Percentiles rank a stretch among this genome's conserved stretches.
Conservation (phyloP, 1,140 invertebrate genomes). For the Neuroterus valhalla region DNA sequence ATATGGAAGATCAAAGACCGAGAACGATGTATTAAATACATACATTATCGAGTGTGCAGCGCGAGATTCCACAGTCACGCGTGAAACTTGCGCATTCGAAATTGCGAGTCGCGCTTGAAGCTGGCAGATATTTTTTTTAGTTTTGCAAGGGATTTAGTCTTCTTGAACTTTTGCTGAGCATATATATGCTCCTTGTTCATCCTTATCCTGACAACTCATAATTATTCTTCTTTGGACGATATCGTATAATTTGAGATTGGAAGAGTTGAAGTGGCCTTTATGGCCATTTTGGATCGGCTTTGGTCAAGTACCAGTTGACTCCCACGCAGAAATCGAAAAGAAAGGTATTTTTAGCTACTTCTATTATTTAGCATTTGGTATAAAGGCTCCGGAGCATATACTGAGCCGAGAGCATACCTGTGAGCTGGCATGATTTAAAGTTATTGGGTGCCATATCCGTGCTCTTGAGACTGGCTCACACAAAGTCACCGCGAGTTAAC, state of each 20-base stretch:
- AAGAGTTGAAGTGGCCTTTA: background rate
- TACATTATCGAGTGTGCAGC: too few relatives aligned
- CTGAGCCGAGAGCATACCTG: slow-evolving; percentile 51
- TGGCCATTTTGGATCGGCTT: background rate
- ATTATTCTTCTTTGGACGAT: slow-evolving; percentile 40
- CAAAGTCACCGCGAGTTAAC: slow-evolving; percentile 40
- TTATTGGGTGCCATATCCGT: slow-evolving; percentile 70
- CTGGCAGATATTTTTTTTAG: too few relatives aligned
- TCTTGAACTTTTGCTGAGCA: too few relatives aligned
- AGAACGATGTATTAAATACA: too few relatives aligned
- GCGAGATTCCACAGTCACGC: too few relatives aligned
- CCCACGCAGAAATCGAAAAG: slow-evolving; percentile 40
- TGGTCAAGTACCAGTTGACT: slow-evolving; percentile 28
- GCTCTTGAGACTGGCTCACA: slow-evolving; percentile 54
- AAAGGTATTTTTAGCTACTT: slow-evolving; percentile 54
- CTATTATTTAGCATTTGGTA: slow-evolving; percentile 55
- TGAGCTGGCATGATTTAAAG: slow-evolving; percentile 70
- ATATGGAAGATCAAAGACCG: too few relatives aligned
- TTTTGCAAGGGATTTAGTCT: too few relatives aligned
- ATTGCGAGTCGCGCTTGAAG: too few relatives aligned
- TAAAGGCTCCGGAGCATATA: slow-evolving; percentile 47
- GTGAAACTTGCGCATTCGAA: too few relatives aligned
- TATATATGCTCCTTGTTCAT: too few relatives aligned
- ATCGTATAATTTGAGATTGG: slow-evolving; percentile 9
- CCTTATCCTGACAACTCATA: background rate